A percentile compares a stretch with the other conserved stretches of the same genome.
phyloP scores from a whole-genome alignment of 2,113 vertebrate genomes.

The Psilopogon haemacephalus region DNA sequence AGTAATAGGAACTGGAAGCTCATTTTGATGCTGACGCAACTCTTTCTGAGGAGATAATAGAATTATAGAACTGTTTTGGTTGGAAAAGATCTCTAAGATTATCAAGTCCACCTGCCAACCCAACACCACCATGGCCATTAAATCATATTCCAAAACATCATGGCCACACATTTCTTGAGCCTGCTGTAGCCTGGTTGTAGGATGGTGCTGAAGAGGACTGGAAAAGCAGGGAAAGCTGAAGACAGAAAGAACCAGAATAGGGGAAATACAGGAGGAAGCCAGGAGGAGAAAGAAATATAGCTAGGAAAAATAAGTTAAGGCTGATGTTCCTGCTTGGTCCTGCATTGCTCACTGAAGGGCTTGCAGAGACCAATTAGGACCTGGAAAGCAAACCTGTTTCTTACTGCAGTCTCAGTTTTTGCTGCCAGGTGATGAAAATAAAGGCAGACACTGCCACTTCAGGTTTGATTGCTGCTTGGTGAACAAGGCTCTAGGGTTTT shows the following conservation, averaged over 20 bases:
- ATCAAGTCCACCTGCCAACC: too few relatives aligned
- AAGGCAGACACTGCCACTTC: neutral
- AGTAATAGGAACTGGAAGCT: neutral
- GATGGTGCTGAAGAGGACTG: neutral
- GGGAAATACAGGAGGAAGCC: neutral
- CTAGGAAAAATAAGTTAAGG: neutral
- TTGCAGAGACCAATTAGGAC: neutral
- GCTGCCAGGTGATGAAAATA: neutral
- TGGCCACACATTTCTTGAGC: neutral
- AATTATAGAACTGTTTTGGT: too few relatives aligned
- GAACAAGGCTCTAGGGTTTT: neutral
- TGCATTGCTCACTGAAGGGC: neutral
- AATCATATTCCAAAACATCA: too few relatives aligned
- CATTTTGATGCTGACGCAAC: neutral
- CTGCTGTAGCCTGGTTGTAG: rapidly evolving
- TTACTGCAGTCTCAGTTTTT: neutral
- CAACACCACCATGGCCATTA: too few relatives aligned
- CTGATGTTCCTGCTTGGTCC: neutral
- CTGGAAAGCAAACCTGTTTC: neutral
- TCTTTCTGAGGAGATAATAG: neutral
- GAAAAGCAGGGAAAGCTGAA: rapidly evolving
- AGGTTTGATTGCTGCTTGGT: neutral
- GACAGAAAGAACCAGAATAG: neutral
- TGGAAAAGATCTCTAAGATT: too few relatives aligned
- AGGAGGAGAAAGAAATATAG: neutral